Evolutionary conservation across 2,888 invertebrate species (phyloP).

Genomic region (Leptopilina drosophilae): DNA sequence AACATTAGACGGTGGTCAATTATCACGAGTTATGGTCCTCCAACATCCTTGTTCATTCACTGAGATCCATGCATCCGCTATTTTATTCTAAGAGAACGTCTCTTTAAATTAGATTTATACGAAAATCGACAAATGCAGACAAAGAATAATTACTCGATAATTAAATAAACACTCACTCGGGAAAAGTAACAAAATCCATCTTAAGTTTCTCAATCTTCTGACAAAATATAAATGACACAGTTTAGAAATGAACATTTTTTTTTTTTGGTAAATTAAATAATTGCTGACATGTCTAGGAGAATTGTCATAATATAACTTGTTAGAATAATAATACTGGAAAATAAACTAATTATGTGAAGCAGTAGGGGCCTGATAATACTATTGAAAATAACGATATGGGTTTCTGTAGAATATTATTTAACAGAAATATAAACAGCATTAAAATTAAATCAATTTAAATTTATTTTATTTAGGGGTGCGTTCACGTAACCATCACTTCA

Average conservation of each 20-base stretch:
- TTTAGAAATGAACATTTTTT: neutral
- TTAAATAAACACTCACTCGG: conserved; percentile 42
- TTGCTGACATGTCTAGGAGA: too few relatives aligned
- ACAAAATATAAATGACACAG: neutral
- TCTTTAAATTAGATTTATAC: conserved; percentile 19
- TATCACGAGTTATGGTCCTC: conserved; percentile 61
- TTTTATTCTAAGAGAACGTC: conserved; percentile 45
- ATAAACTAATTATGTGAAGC: too few relatives aligned
- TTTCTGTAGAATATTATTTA: too few relatives aligned
- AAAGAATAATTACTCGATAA: conserved; percentile 32
- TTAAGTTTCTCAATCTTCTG: neutral
- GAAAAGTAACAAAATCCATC: conserved; percentile 5
- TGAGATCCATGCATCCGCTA: conserved; percentile 61
- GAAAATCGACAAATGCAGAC: conserved; percentile 30
- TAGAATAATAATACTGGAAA: too few relatives aligned
- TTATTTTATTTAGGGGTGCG: too few relatives aligned
- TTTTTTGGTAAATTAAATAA: too few relatives aligned
- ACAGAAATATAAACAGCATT: too few relatives aligned
- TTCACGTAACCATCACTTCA: too few relatives aligned
- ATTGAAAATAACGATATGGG: too few relatives aligned
- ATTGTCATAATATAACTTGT: too few relatives aligned
- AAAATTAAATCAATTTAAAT: too few relatives aligned
- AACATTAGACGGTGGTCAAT: conserved; percentile 64
- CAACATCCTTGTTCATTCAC: conserved; percentile 52
- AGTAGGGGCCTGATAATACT: too few relatives aligned